phyloP scores from a whole-genome alignment of 2,113 vertebrate species.

The Cricetomys ansorgei region DNA sequence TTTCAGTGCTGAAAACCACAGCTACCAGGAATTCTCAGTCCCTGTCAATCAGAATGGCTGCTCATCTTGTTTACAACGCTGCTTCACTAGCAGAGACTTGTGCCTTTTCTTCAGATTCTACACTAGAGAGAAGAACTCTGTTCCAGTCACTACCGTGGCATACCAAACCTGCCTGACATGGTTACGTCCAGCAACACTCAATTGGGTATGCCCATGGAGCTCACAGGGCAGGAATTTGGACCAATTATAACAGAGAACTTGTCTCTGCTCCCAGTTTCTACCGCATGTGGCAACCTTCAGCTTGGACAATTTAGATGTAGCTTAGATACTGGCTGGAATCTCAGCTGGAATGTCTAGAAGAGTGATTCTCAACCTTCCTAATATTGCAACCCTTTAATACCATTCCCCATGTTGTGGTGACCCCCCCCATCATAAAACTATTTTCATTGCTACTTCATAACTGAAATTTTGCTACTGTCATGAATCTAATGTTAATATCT shows the following conservation, averaged over 20 bases:
- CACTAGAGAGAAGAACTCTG: not conserved
- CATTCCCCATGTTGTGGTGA: no score
- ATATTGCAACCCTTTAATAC: no score
- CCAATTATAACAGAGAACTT: not conserved
- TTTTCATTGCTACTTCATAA: no score
- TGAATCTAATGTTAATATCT: no score
- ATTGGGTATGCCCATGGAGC: not conserved
- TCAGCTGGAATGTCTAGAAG: not conserved
- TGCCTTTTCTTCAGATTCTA: slow-evolving; percentile 14
- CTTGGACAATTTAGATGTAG: slow-evolving; percentile 8
- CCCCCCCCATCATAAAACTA: no score
- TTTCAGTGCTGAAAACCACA: not conserved
- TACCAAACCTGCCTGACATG: not conserved
- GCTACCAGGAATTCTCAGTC: not conserved
- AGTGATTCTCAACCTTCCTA: no score
- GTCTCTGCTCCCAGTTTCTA: not conserved
- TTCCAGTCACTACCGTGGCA: not conserved
- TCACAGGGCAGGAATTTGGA: not conserved
- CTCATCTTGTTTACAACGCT: not conserved
- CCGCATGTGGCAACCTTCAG: no score
- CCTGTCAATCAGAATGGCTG: not conserved
- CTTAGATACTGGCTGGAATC: not conserved
- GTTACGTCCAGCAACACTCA: not conserved
- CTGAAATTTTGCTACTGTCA: no score
- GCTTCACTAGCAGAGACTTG: not conserved